phyloP scores from a whole-genome alignment of 2,888 invertebrate genomes.

The Pandemis cinnamomeana region DNA sequence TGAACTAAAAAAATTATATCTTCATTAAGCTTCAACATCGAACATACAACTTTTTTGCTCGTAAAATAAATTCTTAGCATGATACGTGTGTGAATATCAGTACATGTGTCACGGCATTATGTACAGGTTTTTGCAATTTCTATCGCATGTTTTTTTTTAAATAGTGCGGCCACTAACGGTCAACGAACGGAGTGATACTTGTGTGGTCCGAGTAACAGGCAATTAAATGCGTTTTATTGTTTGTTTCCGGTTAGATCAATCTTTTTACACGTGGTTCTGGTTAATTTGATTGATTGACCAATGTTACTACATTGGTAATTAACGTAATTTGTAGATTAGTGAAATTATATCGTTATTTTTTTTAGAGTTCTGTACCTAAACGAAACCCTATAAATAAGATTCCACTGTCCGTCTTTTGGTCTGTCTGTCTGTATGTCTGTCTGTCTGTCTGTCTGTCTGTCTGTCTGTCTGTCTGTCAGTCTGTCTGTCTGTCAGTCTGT shows the following conservation, averaged over 20 bases:
- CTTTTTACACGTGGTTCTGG: neutral
- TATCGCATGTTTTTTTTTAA: slow-evolving; percentile 49
- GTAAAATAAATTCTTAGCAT: slow-evolving; percentile 10
- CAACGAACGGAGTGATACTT: slow-evolving; percentile 60
- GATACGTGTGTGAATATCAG: neutral
- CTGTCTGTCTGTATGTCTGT: too few relatives aligned
- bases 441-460: too few relatives aligned
- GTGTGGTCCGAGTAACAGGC: slow-evolving; percentile 38
- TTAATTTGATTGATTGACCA: neutral
- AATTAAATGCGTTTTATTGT: neutral
- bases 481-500: too few relatives aligned
- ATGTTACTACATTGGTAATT: neutral
- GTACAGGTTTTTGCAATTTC: slow-evolving; percentile 57
- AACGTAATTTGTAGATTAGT: neutral
- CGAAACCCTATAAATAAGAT: too few relatives aligned
- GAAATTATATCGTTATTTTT: neutral
- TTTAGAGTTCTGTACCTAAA: too few relatives aligned
- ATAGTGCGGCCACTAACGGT: slow-evolving; percentile 70
- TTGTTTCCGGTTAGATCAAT: neutral
- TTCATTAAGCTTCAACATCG: slow-evolving; percentile 20
- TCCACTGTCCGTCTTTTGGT: too few relatives aligned
- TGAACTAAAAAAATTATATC: neutral
- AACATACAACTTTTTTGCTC: slow-evolving; percentile 26
- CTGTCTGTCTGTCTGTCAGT: too few relatives aligned
- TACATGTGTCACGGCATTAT: slow-evolving; percentile 22